These are phyloP conservation scores for Xylocopa sonorina DNA, from an alignment of 1,140 invertebrate genomes.

Conservation along the genomic window DNA sequence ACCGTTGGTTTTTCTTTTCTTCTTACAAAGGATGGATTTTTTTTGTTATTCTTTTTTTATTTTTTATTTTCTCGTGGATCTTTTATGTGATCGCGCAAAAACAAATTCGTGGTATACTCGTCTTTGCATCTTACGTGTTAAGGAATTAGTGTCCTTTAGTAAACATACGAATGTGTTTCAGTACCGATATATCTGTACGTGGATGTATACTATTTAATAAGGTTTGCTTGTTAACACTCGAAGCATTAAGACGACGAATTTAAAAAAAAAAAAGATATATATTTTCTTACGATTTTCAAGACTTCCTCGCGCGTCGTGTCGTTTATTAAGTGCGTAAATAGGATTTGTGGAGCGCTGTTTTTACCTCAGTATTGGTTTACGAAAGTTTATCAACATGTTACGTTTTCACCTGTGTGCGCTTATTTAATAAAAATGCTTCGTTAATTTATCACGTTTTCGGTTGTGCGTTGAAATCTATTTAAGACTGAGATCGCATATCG, in stretches of 20 bases:
- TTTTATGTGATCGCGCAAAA: neutral
- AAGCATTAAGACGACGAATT: conserved; percentile 20
- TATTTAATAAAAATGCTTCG: conserved; percentile 34
- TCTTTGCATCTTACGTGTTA: neutral
- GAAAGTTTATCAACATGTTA: conserved; percentile 44
- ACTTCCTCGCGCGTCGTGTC: conserved; percentile 15
- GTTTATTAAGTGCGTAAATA: conserved; percentile 22
- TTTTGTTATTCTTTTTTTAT: conserved; percentile 12
- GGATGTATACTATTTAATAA: conserved; percentile 13
- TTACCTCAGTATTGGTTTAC: conserved; percentile 31
- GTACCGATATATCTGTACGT: conserved; percentile 7
- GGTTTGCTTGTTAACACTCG: conserved; percentile 36
- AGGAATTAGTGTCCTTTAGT: neutral
- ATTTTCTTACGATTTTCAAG: conserved; percentile 59
- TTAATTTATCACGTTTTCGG: conserved; percentile 29
- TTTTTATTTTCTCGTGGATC: neutral
- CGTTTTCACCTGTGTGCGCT: neutral
- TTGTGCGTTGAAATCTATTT: conserved; percentile 27
- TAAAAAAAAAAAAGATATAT: conserved; percentile 41
- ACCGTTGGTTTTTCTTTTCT: conserved; percentile 26
- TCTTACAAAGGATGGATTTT: neutral
- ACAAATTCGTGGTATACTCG: neutral
- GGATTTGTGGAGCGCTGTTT: conserved; percentile 26
- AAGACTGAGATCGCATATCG: conserved; percentile 68
- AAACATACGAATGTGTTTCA: conserved; percentile 1